Evolutionary conservation across 92 coral and sea anemone species (phyloP).

Genomic region (Phymanthus crucifer): DNA sequence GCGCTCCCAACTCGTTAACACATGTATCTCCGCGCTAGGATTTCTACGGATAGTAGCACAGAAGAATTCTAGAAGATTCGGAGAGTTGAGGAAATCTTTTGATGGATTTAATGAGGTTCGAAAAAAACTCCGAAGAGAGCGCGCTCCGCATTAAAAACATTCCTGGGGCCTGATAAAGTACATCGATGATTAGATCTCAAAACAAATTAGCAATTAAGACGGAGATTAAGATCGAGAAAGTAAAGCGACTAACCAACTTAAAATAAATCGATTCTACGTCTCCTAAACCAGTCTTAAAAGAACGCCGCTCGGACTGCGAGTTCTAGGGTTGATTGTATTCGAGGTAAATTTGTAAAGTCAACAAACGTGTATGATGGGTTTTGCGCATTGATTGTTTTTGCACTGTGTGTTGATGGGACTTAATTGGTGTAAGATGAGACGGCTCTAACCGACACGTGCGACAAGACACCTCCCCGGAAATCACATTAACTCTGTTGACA

Average conservation of each 20-base stretch:
- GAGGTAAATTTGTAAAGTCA: slow-evolving; percentile 55
- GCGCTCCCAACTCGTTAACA: slow-evolving; percentile 12
- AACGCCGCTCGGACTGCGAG: slow-evolving; percentile 10
- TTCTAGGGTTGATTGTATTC: not conserved
- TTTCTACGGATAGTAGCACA: not conserved
- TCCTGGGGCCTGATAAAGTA: slow-evolving; percentile 57
- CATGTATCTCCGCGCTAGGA: not conserved
- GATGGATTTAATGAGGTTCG: slow-evolving; percentile 17
- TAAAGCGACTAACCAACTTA: slow-evolving; percentile 29
- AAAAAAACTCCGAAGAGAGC: slow-evolving; percentile 3
- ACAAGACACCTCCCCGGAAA: slow-evolving; percentile 66
- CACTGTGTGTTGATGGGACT: slow-evolving; percentile 72
- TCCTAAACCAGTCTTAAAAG: slow-evolving; percentile 6
- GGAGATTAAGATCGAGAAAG: slow-evolving; percentile 60
- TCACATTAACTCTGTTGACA: slow-evolving; percentile 43
- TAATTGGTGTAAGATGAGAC: slow-evolving; percentile 63
- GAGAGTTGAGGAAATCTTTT: slow-evolving; percentile 10
- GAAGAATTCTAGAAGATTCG: not conserved
- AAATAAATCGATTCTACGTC: slow-evolving; percentile 28
- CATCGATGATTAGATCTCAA: slow-evolving; percentile 83
- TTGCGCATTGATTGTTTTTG: slow-evolving; percentile 63
- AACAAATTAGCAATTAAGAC: slow-evolving; percentile 89
- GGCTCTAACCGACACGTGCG: slow-evolving; percentile 69
- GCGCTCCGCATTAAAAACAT: slow-evolving; percentile 12
- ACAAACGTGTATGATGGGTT: slow-evolving; percentile 55